phyloP scores from a whole-genome alignment of 2,113 vertebrate genomes.

The Lepisosteus osseus region DNA sequence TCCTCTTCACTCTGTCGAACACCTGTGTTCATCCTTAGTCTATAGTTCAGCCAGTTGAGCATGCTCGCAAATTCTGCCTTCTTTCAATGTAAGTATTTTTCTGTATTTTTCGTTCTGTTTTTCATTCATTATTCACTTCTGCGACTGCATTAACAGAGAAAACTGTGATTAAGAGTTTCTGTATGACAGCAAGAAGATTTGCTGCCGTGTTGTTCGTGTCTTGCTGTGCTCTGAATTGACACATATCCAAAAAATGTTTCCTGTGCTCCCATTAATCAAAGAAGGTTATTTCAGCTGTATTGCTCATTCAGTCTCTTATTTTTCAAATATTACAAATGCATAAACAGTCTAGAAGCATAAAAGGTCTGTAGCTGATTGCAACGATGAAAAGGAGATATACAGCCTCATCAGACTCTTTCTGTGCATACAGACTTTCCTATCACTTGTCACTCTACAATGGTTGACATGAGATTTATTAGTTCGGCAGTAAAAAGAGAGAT shows the following conservation, averaged over 20 bases:
- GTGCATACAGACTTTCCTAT: neutral
- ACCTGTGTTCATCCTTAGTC: neutral
- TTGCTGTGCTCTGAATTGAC: no score
- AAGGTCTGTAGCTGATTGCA: neutral
- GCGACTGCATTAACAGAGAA: constrained; percentile 9
- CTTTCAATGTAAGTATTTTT: neutral
- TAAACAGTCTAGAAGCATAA: no score
- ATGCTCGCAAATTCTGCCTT: constrained; percentile 14
- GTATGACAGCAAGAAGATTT: neutral
- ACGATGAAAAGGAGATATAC: constrained; percentile 20
- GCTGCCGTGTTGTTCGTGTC: no score
- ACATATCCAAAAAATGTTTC: no score
- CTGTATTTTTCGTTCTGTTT: constrained; percentile 18
- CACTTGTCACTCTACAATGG: constrained; percentile 25
- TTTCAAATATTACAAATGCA: no score
- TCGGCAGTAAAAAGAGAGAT: constrained; percentile 15
- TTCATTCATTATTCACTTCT: constrained; percentile 26
- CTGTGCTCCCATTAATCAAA: no score
- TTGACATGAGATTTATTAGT: constrained; percentile 24
- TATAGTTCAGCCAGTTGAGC: constrained; percentile 22
- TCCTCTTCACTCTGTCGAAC: neutral
- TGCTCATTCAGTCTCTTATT: no score
- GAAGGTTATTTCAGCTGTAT: no score
- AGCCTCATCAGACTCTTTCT: constrained; percentile 16
- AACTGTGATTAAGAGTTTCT: constrained; percentile 24